phyloP scores from a whole-genome alignment of 2,888 invertebrate species.

The Nudaria mundana region DNA sequence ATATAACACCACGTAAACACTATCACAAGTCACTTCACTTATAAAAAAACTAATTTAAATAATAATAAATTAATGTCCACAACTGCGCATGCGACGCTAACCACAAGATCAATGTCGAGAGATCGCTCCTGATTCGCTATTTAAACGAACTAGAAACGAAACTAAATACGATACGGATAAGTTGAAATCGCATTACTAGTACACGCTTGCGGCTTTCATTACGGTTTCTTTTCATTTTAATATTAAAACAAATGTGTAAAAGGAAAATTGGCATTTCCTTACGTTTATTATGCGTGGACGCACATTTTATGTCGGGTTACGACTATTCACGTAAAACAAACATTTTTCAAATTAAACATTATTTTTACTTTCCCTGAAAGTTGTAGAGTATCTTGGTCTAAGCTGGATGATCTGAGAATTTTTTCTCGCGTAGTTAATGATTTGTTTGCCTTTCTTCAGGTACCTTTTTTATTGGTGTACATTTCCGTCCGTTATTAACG shows the following conservation, averaged over 20 bases:
- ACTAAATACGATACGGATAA: conserved; percentile 43
- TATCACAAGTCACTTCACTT: conserved; percentile 26
- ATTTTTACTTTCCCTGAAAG: background rate
- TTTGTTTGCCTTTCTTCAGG: no score
- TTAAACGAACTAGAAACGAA: conserved; percentile 73
- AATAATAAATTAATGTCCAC: background rate
- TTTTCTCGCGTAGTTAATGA: no score
- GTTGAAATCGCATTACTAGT: conserved; percentile 23
- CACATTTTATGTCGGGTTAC: background rate
- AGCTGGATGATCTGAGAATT: background rate
- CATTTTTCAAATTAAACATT: background rate
- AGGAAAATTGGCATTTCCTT: conserved; percentile 5
- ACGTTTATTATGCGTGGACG: conserved; percentile 10
- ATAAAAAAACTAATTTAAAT: conserved; percentile 5
- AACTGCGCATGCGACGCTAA: conserved; percentile 44
- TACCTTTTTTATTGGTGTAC: no score
- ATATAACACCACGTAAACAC: conserved; percentile 4
- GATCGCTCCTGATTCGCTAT: conserved; percentile 65
- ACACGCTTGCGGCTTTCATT: conserved; percentile 20
- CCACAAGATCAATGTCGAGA: conserved; percentile 66
- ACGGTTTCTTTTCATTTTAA: conserved; percentile 27
- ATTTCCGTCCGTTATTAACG: no score
- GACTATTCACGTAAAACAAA: background rate
- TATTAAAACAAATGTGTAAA: conserved; percentile 14
- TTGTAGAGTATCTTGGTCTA: background rate